Conservation (phyloP, 2,113 vertebrate genomes). For the Pomatostomus ruficeps region DNA sequence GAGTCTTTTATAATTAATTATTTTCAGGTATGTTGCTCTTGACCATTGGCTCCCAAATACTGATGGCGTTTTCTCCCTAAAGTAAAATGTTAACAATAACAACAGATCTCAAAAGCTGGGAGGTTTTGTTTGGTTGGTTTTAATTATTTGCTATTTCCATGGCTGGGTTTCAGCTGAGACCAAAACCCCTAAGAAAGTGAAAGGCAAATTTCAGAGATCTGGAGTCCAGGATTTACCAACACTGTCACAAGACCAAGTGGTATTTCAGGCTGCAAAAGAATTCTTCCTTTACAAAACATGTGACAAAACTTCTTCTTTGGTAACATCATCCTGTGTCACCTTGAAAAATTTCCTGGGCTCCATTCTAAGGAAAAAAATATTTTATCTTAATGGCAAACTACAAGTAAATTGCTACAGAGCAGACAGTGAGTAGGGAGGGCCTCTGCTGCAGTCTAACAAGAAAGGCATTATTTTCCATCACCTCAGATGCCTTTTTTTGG, state of each 20-base stretch:
- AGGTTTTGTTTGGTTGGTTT: background rate
- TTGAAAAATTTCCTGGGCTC: background rate
- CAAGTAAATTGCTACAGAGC: background rate
- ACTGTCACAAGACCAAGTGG: background rate
- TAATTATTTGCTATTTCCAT: background rate
- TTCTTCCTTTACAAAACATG: background rate
- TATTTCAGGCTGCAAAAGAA: background rate
- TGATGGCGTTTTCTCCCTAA: background rate
- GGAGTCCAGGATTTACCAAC: background rate
- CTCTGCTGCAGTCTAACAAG: background rate
- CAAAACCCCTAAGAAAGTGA: background rate
- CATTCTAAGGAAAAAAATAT: background rate
- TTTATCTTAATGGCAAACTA: background rate
- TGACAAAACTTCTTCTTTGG: background rate
- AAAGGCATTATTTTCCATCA: background rate
- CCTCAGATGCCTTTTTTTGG: background rate
- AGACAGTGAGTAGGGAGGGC: background rate
- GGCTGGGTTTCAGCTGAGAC: background rate
- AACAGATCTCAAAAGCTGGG: background rate
- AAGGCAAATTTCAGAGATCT: background rate
- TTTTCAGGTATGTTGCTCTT: background rate
- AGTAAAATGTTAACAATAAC: background rate
- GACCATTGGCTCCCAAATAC: background rate
- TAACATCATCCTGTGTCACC: background rate
- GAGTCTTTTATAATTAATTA: background rate